A percentile compares a stretch with the other conserved stretches of the same genome.
These are phyloP conservation scores for Sylvietta virens DNA, from an alignment of 2,113 vertebrate genomes.

Conservation along the genomic window DNA sequence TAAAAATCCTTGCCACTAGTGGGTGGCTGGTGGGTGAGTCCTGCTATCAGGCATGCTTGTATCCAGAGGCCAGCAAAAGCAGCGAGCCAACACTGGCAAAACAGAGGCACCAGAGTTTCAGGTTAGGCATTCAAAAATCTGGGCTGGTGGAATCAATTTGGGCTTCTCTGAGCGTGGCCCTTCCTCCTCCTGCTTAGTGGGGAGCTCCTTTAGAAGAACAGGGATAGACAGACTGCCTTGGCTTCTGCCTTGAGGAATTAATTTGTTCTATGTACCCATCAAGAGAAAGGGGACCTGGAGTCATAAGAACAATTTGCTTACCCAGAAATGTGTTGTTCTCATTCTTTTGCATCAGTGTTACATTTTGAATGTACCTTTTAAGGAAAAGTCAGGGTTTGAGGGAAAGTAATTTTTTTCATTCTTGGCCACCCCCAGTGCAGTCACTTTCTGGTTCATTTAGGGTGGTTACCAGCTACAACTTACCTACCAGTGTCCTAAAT, in stretches of 20 bases:
- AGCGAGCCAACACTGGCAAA: fast-evolving
- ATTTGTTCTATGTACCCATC: fast-evolving
- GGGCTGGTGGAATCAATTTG: neutral
- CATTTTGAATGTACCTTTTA: neutral
- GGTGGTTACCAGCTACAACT: neutral
- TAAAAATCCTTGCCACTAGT: neutral
- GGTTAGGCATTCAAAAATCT: neutral
- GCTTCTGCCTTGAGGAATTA: neutral
- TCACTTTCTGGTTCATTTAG: neutral
- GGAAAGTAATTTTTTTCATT: neutral
- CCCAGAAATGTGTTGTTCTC: neutral
- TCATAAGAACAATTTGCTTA: neutral
- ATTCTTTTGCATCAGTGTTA: neutral
- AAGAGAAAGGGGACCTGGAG: neutral
- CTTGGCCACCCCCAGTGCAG: neutral
- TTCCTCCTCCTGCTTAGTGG: neutral
- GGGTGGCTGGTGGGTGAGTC: neutral
- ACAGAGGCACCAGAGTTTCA: neutral
- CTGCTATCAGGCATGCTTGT: fast-evolving
- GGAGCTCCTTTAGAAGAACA: neutral
- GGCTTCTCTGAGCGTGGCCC: neutral
- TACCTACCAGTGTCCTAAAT: neutral
- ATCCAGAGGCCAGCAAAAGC: neutral
- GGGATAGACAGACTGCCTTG: neutral
- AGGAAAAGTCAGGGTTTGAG: neutral